phyloP scores from a whole-genome alignment of 2,113 vertebrate genomes.

The Climacteris rufus region DNA sequence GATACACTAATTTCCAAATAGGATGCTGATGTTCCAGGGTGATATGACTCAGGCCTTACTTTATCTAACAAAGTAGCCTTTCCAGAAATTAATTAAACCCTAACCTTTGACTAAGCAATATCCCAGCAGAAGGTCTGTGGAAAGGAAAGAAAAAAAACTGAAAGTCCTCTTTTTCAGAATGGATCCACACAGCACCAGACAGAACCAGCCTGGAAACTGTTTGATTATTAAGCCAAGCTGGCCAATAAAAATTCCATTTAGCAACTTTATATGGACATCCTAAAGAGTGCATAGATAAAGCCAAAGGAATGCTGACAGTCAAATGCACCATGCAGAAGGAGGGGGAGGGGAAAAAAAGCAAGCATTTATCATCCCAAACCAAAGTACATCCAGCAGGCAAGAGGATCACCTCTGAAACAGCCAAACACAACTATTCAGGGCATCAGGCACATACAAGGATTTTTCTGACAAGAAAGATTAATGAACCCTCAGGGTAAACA shows the following conservation, averaged over 20 bases:
- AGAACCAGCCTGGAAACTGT: slow-evolving; percentile 54
- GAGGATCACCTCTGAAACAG: background rate
- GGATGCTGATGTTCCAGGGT: background rate
- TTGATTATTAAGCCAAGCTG: slow-evolving; percentile 59
- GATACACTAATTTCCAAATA: background rate
- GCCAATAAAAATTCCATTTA: slow-evolving; percentile 61
- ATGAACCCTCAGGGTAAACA: background rate
- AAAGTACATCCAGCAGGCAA: background rate
- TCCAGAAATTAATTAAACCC: slow-evolving; percentile 6
- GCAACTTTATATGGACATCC: slow-evolving; percentile 58
- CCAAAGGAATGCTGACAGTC: slow-evolving; percentile 47
- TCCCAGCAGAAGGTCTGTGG: background rate
- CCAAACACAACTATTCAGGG: background rate
- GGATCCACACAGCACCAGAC: slow-evolving; percentile 13
- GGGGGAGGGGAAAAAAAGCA: background rate
- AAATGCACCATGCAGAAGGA: background rate
- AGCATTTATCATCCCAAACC: background rate
- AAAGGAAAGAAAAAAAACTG: background rate
- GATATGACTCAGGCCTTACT: background rate
- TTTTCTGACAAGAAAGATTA: background rate
- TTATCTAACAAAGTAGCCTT: background rate
- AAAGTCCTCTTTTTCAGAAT: background rate
- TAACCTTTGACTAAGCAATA: background rate
- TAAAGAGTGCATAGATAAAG: slow-evolving; percentile 34
- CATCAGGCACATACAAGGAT: background rate